Conservation (phyloP, 2,113 vertebrate genomes). For the Cricetomys ansorgei region DNA sequence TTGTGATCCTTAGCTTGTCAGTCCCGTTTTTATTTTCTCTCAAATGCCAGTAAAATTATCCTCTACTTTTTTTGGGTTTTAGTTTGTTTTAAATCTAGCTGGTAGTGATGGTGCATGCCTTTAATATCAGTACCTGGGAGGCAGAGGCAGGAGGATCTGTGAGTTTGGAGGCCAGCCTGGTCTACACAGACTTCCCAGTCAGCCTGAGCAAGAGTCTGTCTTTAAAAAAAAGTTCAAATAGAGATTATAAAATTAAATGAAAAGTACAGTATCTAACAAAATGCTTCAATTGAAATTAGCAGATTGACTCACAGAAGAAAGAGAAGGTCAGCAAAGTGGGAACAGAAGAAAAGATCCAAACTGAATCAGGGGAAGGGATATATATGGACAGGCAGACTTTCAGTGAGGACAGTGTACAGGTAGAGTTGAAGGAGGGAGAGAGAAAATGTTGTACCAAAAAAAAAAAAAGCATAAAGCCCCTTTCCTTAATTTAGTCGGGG, state of each 20-base stretch:
- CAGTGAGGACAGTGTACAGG: not conserved
- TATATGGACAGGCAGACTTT: not conserved
- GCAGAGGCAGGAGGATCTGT: not conserved
- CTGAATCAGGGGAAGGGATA: not conserved
- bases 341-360: not conserved
- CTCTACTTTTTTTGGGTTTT: not conserved
- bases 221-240: not conserved
- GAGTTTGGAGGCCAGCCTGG: not conserved
- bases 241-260: slow-evolving; percentile 6
- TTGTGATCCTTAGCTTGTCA: not conserved
- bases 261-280: not conserved
- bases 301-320: not conserved
- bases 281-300: not conserved
- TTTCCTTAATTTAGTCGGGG: not conserved
- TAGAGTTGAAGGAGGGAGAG: not conserved
- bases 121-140: not conserved
- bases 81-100: not conserved
- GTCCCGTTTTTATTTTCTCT: not conserved
- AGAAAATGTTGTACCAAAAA: not conserved
- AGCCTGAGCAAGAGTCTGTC: not conserved
- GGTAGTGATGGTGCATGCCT: not conserved
- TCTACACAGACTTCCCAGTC: no score
- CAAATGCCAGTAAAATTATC: not conserved
- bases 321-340: not conserved
- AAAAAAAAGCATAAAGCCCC: not conserved